These are phyloP conservation scores for Dipodomys spectabilis DNA, from an alignment of 2,113 vertebrate genomes.

Conservation along the genomic window DNA sequence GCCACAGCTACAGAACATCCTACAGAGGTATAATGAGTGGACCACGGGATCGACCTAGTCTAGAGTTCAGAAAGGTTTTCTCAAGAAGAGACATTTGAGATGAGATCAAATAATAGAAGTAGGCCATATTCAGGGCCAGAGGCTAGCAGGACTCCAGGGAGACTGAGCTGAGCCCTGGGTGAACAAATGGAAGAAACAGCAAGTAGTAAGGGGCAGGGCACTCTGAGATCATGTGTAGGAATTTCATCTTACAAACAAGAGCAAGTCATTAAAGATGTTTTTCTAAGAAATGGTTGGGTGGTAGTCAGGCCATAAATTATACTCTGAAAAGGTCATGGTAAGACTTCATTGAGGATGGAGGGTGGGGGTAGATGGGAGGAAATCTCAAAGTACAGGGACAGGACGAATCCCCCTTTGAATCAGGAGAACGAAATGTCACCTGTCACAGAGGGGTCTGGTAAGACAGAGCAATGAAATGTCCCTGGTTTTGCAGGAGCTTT, in stretches of 20 bases:
- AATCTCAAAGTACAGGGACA: background rate
- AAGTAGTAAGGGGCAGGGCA: background rate
- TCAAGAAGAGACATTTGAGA: background rate
- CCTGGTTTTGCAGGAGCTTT: background rate
- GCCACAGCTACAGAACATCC: background rate
- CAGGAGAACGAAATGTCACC: background rate
- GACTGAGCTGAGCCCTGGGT: background rate
- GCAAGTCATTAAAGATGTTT: background rate
- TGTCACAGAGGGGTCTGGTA: background rate
- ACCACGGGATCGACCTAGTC: no score
- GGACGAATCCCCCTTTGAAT: background rate
- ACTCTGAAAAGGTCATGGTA: background rate
- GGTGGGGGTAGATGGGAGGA: background rate
- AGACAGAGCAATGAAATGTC: background rate
- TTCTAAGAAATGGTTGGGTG: background rate
- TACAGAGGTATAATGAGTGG: background rate
- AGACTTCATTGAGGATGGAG: background rate
- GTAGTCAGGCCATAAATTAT: background rate
- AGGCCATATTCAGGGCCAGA: accelerated
- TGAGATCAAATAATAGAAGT: background rate
- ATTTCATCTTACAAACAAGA: background rate
- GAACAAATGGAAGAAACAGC: background rate
- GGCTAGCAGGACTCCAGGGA: background rate
- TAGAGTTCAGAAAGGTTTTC: background rate
- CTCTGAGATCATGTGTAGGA: background rate